phyloP scores from a whole-genome alignment of 2,113 vertebrate species.

The Cololabis saira region DNA sequence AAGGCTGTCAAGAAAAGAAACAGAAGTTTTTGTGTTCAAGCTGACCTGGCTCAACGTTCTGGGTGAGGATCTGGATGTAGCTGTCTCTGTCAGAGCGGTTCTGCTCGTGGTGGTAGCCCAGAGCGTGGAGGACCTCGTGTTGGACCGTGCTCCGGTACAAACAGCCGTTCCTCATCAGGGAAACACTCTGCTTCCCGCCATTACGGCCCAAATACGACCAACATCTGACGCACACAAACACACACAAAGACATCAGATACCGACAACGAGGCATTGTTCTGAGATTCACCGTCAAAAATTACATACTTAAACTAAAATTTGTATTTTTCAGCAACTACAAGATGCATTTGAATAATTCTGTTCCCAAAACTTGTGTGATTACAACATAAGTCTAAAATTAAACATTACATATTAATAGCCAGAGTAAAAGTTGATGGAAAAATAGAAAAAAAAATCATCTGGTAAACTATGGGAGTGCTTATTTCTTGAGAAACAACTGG shows the following conservation, averaged over 20 bases:
- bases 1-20: not conserved
- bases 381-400: no score
- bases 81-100: constrained; percentile 67
- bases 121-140: constrained; percentile 73
- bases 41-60: constrained; percentile 60
- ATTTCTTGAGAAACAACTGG: not conserved
- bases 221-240: constrained; percentile 54
- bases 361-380: no score
- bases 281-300: no score
- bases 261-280: no score
- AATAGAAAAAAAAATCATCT: no score
- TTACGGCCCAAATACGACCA: constrained; percentile 64
- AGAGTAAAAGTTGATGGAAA: no score
- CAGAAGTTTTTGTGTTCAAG: not conserved
- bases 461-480: no score
- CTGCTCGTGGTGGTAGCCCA: constrained; percentile 78
- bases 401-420: no score
- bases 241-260: not conserved
- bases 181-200: constrained; percentile 36
- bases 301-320: no score
- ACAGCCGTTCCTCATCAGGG: constrained; percentile 36
- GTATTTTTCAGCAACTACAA: not conserved
- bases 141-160: constrained; percentile 26
- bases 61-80: constrained; percentile 38
- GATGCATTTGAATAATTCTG: not conserved